A percentile compares a stretch with the other conserved stretches of the same genome.
Evolutionary conservation across 2,888 invertebrate species (phyloP).

Genomic region (Sympetrum striolatum): DNA sequence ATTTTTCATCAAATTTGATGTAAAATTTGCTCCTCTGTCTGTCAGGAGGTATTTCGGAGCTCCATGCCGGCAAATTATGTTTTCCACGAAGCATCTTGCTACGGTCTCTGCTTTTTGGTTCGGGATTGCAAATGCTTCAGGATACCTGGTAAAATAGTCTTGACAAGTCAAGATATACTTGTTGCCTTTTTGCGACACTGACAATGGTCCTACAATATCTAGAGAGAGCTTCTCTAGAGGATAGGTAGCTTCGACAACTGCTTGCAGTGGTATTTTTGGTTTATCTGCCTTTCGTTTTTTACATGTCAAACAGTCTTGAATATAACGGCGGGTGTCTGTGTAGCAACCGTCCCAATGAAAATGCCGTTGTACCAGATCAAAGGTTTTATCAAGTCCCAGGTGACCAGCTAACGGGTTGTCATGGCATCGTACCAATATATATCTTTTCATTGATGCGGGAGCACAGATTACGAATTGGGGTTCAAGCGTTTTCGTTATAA

Average conservation of each 20-base stretch:
- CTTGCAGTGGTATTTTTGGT: not conserved
- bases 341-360: not conserved
- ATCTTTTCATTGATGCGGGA: not conserved
- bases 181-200: constrained; percentile 34
- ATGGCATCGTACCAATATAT: not conserved
- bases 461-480: not conserved
- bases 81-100: not conserved
- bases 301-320: constrained; percentile 15
- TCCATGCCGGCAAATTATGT: not conserved
- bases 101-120: not conserved
- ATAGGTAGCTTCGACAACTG: not conserved
- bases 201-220: constrained; percentile 48
- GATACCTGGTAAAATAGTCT: constrained; percentile 34
- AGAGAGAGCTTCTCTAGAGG: constrained; percentile 44
- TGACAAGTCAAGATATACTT: constrained; percentile 31
- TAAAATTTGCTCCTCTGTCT: not conserved
- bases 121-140: no score
- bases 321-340: not conserved
- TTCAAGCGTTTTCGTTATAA: not conserved
- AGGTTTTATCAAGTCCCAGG: not conserved
- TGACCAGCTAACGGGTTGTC: not conserved
- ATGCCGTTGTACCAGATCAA: not conserved
- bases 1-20: not conserved
- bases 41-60: not conserved
- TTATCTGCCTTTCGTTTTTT: not conserved